A percentile compares a stretch with the other conserved stretches of the same genome.
Conservation (phyloP, 2,113 vertebrate species). For the Chroicocephalus ridibundus region DNA sequence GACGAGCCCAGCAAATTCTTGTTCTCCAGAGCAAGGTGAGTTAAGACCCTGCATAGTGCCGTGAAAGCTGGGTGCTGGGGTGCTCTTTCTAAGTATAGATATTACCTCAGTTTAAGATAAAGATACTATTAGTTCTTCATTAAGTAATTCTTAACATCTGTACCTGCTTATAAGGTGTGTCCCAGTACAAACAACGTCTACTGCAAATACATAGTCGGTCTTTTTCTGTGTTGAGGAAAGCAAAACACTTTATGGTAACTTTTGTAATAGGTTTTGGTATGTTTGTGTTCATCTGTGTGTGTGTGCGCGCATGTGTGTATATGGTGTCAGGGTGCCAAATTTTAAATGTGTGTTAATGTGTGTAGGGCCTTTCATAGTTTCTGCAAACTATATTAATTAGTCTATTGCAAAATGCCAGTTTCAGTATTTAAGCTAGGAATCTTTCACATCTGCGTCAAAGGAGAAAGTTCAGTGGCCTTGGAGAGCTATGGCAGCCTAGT, state of each 20-base stretch:
- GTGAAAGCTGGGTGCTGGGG: background rate
- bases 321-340: background rate
- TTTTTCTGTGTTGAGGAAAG: background rate
- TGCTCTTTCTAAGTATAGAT: background rate
- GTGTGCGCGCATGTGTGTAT: accelerated
- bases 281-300: too few species aligned
- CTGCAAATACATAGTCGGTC: background rate
- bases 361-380: background rate
- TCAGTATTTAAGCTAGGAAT: background rate
- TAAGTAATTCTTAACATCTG: background rate
- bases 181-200: background rate
- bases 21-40: slow-evolving; percentile 87
- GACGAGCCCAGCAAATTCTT: slow-evolving; percentile 92
- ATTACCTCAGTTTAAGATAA: background rate
- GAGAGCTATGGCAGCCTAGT: background rate
- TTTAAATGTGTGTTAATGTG: background rate
- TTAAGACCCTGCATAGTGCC: background rate
- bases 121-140: background rate
- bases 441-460: background rate
- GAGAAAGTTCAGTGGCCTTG: background rate
- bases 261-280: background rate
- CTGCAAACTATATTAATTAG: background rate
- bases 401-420: background rate
- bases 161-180: background rate
- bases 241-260: background rate